phyloP scores from a whole-genome alignment of 2,113 vertebrate genomes.

The Empidonax traillii region DNA sequence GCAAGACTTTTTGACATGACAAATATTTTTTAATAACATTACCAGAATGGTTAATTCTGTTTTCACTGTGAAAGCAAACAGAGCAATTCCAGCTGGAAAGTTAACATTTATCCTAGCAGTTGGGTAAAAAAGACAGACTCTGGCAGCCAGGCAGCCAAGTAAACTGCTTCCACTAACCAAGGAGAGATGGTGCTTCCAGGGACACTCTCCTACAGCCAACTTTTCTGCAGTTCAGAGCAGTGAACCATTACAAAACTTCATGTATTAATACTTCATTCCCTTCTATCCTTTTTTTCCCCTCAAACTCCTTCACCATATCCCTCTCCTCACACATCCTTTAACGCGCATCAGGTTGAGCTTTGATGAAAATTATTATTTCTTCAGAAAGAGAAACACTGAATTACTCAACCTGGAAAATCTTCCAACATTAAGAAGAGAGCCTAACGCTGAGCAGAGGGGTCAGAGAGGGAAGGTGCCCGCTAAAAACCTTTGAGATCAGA shows the following conservation, averaged over 20 bases:
- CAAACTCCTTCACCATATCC: not conserved
- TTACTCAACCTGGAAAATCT: not conserved
- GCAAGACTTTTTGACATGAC: constrained; percentile 66
- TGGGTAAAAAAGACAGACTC: constrained; percentile 25
- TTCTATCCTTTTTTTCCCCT: not conserved
- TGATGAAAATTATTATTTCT: constrained; percentile 14
- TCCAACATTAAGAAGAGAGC: not conserved
- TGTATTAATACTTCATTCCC: not conserved
- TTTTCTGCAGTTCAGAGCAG: not conserved
- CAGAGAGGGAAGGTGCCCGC: not conserved
- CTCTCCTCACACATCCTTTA: not conserved
- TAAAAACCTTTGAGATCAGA: constrained; percentile 23
- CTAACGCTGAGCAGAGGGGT: not conserved
- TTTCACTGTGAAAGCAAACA: constrained; percentile 60
- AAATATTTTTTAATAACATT: constrained; percentile 71
- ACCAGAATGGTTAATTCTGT: constrained; percentile 66
- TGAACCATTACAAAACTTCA: not conserved
- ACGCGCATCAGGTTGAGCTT: not conserved
- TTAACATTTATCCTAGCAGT: constrained; percentile 48
- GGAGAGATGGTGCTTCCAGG: constrained; percentile 6
- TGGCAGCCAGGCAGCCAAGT: not conserved
- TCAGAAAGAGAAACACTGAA: not conserved
- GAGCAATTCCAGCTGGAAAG: constrained; percentile 39
- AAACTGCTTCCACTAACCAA: constrained; percentile 44
- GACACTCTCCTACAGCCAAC: not conserved